phyloP scores from a whole-genome alignment of 2,888 invertebrate genomes.

The Dromius quadrimaculatus region DNA sequence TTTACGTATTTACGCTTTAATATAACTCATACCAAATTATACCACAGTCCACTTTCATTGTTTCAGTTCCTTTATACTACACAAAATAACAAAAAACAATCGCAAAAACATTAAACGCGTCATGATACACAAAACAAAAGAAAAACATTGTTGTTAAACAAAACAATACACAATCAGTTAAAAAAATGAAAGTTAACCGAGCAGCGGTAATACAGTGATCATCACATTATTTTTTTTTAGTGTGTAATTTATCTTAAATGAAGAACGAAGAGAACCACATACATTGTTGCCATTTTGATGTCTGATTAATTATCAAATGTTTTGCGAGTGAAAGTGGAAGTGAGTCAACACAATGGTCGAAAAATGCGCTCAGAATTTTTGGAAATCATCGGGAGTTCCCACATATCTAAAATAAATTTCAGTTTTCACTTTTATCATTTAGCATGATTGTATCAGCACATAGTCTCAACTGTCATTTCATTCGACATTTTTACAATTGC shows the following conservation, averaged over 20 bases:
- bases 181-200: constrained; percentile 29
- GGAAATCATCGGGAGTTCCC: constrained; percentile 34
- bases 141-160: constrained; percentile 13
- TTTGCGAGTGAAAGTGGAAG: constrained; percentile 17
- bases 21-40: no score
- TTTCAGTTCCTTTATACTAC: no score
- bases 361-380: constrained; percentile 40
- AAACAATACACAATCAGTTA: constrained; percentile 35
- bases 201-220: constrained; percentile 33
- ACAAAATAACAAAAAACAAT: constrained; percentile 22
- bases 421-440: constrained; percentile 12
- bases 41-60: no score
- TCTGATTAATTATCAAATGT: constrained; percentile 28
- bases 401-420: constrained; percentile 19
- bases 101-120: constrained; percentile 8
- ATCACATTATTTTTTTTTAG: constrained; percentile 25
- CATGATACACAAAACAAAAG: constrained; percentile 27
- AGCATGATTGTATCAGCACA: constrained; percentile 28
- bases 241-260: constrained; percentile 23
- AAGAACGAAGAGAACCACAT: constrained; percentile 23
- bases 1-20: no score
- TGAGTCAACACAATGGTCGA: constrained; percentile 20
- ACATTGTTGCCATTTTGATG: constrained; percentile 26
- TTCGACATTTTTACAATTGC: no score
- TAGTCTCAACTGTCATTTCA: no score